Evolutionary conservation across 2,888 invertebrate species (phyloP), one percentile per base, ranked within the genome.

Genomic region (Leptinotarsa haldemani): DNA sequence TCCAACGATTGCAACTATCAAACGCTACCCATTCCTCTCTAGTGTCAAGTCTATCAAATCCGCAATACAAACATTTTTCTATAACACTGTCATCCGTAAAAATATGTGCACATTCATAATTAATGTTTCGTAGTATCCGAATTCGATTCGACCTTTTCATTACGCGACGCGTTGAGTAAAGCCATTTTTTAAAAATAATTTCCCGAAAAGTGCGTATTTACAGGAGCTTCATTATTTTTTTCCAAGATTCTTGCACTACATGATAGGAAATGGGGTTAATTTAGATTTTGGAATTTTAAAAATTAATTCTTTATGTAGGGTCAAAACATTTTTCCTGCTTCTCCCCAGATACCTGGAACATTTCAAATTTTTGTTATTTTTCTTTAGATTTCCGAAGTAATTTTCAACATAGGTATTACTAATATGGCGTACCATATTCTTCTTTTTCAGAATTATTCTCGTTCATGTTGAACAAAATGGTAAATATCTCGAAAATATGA

Each of bases 341-440:
- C 64, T 67, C 30, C 74, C 9, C 25, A 71, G 20, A 66, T 56
- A 74, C 18, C 63, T 70, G 2, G 74, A 66, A 46, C 63, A 66
- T 30, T 61, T 67, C n/a, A 70, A n/a, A 67, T 74, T 74, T 50
- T 40, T 74, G 15, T 64, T n/a, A 56, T 68, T 68, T 9, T 47
- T 68, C 18, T 71, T 22, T 7, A 61, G 18, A 56, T 70, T 56
- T 16, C 65, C 40, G 18, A 56, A 68, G 20, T 30, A 40, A 64
- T 74, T 74, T 71, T 74, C 71, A 4, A 71, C 70, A 20, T 58
- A 52, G 4, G 61, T 46, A 66, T 74, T 67, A 61, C 74, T 71
- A 48, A 52, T n/a, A n/a, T 52, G 52, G n/a, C n/a, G n/a, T 22
- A 22, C 61, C 12, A 22, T 20, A 5, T 22, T 16, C 16, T 22